These are phyloP conservation scores for Eupithecia insigniata DNA, from an alignment of 2,888 invertebrate species.

Conservation along the genomic window DNA sequence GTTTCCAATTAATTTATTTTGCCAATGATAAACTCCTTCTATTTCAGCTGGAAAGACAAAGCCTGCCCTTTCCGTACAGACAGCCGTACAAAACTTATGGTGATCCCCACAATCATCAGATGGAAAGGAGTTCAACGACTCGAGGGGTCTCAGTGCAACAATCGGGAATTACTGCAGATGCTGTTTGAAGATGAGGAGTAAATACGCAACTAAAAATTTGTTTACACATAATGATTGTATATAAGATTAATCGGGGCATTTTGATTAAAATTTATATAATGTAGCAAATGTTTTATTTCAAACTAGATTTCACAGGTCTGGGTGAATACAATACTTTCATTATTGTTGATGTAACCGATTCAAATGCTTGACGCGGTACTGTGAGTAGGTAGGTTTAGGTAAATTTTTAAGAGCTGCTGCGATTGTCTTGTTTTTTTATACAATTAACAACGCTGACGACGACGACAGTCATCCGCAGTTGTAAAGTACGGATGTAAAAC, in stretches of 20 bases:
- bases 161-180: constrained; percentile 90
- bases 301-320: neutral
- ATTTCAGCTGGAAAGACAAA: constrained; percentile 91
- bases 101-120: constrained; percentile 91
- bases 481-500: no score
- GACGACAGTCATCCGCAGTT: no score
- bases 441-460: no score
- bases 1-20: neutral
- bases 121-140: constrained; percentile 92
- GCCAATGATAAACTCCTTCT: constrained; percentile 16
- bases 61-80: constrained; percentile 93
- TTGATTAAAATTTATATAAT: constrained; percentile 13
- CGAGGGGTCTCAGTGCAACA: constrained; percentile 90
- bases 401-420: no score
- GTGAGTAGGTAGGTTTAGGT: no score
- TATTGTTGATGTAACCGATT: no score
- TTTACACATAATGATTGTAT: constrained; percentile 23
- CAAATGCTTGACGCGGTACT: no score
- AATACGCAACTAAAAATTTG: neutral
- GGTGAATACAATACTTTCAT: neutral
- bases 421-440: no score
- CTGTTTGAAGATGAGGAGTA: constrained; percentile 88
- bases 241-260: constrained; percentile 32
- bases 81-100: constrained; percentile 87
- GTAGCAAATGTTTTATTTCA: neutral